These are phyloP conservation scores for Pyrrhia umbra DNA, from an alignment of 2,888 invertebrate species.

Conservation along the genomic window DNA sequence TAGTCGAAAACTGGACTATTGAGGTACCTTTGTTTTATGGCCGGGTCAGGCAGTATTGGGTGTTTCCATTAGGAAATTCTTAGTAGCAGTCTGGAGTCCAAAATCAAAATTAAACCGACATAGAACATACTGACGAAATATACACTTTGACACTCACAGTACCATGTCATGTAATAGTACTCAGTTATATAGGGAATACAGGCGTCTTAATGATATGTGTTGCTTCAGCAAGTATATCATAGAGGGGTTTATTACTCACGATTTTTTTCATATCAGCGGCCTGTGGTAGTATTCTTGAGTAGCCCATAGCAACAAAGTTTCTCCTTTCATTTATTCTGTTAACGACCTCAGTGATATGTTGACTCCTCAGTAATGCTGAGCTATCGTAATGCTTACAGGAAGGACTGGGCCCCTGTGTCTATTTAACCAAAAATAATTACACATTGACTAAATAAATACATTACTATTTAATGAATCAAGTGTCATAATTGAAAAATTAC, in stretches of 20 bases:
- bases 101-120: too few relatives aligned
- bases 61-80: too few relatives aligned
- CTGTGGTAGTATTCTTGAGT: slow-evolving; percentile 74
- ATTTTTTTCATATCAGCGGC: slow-evolving; percentile 86
- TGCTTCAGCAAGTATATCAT: too few relatives aligned
- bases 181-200: too few relatives aligned
- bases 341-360: slow-evolving; percentile 74
- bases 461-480: neutral
- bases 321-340: slow-evolving; percentile 80
- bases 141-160: too few relatives aligned
- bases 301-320: slow-evolving; percentile 79
- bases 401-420: slow-evolving; percentile 75
- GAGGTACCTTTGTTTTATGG: too few relatives aligned
- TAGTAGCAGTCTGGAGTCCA: too few relatives aligned
- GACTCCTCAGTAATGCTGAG: slow-evolving; percentile 67
- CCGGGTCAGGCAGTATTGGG: too few relatives aligned
- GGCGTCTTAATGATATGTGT: too few relatives aligned
- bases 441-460: slow-evolving; percentile 5
- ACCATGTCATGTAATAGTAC: too few relatives aligned
- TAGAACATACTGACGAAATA: too few relatives aligned
- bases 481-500: slow-evolving; percentile 64
- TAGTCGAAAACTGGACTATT: too few relatives aligned
- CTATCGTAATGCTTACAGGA: slow-evolving; percentile 75
- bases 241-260: slow-evolving; percentile 71
- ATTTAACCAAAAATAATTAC: slow-evolving; percentile 18